Percentiles rank a stretch among this genome's conserved stretches.
phyloP scores from a whole-genome alignment of 1,140 invertebrate genomes.

The Drosophila tsacasi region DNA sequence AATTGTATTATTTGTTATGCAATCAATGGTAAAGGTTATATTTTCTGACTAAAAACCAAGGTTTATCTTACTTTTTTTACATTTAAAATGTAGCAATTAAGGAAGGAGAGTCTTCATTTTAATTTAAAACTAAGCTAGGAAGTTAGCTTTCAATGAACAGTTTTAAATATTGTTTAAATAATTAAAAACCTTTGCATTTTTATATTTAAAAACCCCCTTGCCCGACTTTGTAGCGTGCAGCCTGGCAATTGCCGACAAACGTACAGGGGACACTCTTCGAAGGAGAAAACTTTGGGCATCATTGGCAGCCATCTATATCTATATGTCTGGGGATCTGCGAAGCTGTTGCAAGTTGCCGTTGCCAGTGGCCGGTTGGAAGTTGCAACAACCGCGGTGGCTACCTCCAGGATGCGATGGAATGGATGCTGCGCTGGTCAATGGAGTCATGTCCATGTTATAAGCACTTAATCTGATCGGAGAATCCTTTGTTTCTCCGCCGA shows the following conservation, averaged over 20 bases:
- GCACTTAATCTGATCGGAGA: slow-evolving; percentile 76
- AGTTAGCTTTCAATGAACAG: background rate
- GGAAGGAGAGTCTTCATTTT: background rate
- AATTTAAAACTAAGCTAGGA: background rate
- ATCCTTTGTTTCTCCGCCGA: slow-evolving; percentile 67
- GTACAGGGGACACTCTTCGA: slow-evolving; percentile 25
- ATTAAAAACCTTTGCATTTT: background rate
- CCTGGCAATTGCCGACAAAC: slow-evolving; percentile 58
- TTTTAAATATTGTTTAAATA: background rate
- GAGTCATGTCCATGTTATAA: slow-evolving; percentile 83
- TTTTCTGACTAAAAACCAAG: too few species aligned
- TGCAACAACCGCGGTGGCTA: slow-evolving; percentile 17
- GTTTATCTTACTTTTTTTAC: background rate
- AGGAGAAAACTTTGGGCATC: slow-evolving; percentile 25
- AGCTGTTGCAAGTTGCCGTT: background rate
- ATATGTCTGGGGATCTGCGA: slow-evolving; percentile 47
- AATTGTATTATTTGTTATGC: background rate
- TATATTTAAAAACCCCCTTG: background rate
- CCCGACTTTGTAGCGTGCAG: slow-evolving; percentile 23
- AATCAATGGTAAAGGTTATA: too few species aligned
- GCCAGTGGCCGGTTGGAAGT: background rate
- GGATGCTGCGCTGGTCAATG: slow-evolving; percentile 65
- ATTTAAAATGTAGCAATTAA: background rate
- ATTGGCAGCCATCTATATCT: slow-evolving; percentile 39
- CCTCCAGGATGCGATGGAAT: slow-evolving; percentile 33